Percentiles rank a stretch among this genome's conserved stretches.
Evolutionary conservation across 2,113 vertebrate species (phyloP).

Genomic region (Phylloscopus trochilus): DNA sequence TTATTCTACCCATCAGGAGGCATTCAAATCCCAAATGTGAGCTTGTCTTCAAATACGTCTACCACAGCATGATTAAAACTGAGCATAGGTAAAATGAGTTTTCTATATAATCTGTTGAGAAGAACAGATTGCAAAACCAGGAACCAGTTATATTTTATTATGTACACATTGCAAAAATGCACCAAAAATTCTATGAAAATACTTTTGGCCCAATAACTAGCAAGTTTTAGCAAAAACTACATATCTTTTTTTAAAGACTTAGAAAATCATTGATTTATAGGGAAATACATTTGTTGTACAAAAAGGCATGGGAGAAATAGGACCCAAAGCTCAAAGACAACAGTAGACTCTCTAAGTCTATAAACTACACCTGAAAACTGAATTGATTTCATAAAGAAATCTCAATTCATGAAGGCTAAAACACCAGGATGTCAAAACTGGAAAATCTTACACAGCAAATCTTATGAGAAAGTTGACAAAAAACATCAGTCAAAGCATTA

Average conservation of each 20-base stretch:
- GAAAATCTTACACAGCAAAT: neutral
- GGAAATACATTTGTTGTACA: neutral
- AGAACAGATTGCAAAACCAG: neutral
- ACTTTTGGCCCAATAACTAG: neutral
- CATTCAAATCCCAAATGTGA: neutral
- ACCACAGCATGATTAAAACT: neutral
- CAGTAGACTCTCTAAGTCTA: neutral
- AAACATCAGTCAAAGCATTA: neutral
- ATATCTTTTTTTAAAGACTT: neutral
- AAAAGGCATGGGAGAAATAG: neutral
- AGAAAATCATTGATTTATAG: neutral
- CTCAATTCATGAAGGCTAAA: rapidly evolving
- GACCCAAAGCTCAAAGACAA: neutral
- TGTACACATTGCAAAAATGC: neutral
- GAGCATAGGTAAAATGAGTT: neutral
- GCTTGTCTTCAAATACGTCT: neutral
- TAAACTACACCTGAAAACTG: neutral
- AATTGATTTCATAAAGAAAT: neutral
- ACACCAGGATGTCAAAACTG: neutral
- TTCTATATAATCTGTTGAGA: neutral
- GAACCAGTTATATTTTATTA: neutral
- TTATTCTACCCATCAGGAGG: neutral
- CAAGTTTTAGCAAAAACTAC: neutral
- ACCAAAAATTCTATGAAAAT: neutral
- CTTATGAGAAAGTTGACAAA: neutral